Base-by-base conservation (phyloP, 2,888 invertebrate genomes). In the Anorthoa munda region DNA sequence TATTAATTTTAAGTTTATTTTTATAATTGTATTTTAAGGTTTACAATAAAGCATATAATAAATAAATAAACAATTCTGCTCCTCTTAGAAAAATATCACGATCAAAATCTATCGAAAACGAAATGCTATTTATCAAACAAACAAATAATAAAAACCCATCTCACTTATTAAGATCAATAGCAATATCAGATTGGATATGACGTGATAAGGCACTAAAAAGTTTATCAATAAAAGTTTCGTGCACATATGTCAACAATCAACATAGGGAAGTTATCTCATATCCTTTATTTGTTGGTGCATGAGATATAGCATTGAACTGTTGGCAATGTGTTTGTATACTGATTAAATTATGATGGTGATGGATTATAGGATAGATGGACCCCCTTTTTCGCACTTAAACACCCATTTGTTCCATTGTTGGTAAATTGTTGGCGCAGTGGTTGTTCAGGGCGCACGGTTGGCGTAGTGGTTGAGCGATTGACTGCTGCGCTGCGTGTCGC, bases 141-240 rank as follows among this genome's bases (percentile, higher is more conserved):
- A 53, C 11, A 53, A 46, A 55, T 46, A 31, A 72, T 31, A 60
- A 51, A 53, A 59, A 18, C 1, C n/a, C 23, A 56, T 66, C 12
- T 46, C 21, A 21, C n/a, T 53, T 65, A 51, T 39, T 60, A 56
- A 2, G 21, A 68, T 66, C 45, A n/a, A 66, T 66, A 69, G 68
- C 69, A 59, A 66, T 67, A 58, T 31, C 15, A 53, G 63, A 70
- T 75, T 75, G 51, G 63, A 67, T 64, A 18, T 53, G 9, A 39
- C 39, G 13, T 26, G 46, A 66, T 26, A 55, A 9, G 66, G 39
- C 21, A 68, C 1, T 78, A 72, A 74, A 76, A 83, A 83, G 64
- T 82, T 83, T 56, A 31, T 64, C 64, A 75, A 68, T 84, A 73
- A 82, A 82, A 76, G 18, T 76, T 79, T 13, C 11, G 12, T 67